Percentiles rank a stretch among this genome's conserved stretches.
phyloP scores from a whole-genome alignment of 2,888 invertebrate genomes.

The Thecophora atra region DNA sequence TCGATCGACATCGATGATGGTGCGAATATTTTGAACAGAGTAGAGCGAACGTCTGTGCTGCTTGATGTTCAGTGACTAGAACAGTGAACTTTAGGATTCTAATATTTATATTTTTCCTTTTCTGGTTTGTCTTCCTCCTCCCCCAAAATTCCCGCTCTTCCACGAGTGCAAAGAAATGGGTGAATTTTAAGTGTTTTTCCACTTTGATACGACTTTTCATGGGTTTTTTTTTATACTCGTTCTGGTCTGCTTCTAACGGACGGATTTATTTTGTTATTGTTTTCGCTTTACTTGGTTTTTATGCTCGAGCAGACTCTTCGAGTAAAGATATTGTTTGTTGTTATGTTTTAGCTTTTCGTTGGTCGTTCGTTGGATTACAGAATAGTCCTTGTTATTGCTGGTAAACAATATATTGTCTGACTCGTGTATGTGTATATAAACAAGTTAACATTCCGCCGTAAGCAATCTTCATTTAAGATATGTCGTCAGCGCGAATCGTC shows the following conservation, averaged over 20 bases:
- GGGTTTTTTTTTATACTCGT: constrained; percentile 7
- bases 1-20: background rate
- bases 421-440: background rate
- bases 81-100: constrained; percentile 18
- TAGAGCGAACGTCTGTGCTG: constrained; percentile 14
- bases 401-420: background rate
- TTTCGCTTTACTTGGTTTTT: constrained; percentile 25
- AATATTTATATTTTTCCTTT: constrained; percentile 7
- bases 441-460: constrained; percentile 31
- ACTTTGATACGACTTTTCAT: constrained; percentile 7
- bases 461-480: constrained; percentile 30
- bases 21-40: background rate
- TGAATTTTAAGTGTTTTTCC: constrained; percentile 28
- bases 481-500: constrained; percentile 25
- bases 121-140: too few relatives aligned
- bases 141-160: background rate
- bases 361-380: background rate
- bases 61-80: constrained; percentile 28
- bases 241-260: background rate
- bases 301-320: constrained; percentile 18
- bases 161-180: constrained; percentile 21
- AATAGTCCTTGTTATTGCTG: background rate
- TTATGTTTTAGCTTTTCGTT: background rate
- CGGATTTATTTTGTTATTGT: constrained; percentile 31
- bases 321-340: constrained; percentile 10